Evolutionary conservation across 2,113 vertebrate species (phyloP), one percentile per base, ranked within the genome.

Genomic region (Gorsachius goisagi): DNA sequence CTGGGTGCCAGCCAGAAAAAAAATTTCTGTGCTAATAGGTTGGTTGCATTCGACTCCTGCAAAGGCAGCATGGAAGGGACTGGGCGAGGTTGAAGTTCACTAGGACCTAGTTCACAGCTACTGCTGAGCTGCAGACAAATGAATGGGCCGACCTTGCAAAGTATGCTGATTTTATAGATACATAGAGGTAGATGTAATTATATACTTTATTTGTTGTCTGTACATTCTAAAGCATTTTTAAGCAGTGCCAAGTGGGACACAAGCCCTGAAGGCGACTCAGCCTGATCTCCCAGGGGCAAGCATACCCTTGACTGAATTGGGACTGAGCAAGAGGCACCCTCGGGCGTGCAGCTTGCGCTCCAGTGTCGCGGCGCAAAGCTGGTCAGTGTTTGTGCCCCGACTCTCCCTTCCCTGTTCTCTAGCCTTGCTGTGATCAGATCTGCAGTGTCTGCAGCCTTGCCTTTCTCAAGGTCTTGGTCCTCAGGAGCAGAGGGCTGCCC

Each of bases 1-100:
- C 83, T 97, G 97, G 96, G 83, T 59, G 66, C 86, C 71, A 55
- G 95, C 97, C 96, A 97, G 90, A 77, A 77, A 64, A 77, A 64
- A 44, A 19, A 82, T 30, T 7, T 87, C 86, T 81, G 88, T 78
- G 86, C 94, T 94, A 85, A 92, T 92, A 81, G 58, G 92, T 66
- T 10, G 37, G 41, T 93, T 89, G 49, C 66, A 0, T 79, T 90
- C 5, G 4, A 45, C 73, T 84, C 37, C 88, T 76, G 90, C 86
- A 3, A 82, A 88, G 89, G 91, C 87, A 85, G 77, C 45, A 0
- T 55, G 90, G 90, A 4, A 76, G 81, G 89, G 73, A 23, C 81
- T 87, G 75, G 80, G 80, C 33, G 35, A 35, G 95, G 92, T 62
- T 45, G 66, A 33, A 96, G 92, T 73, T 94, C 95, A 95, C 94